A percentile compares a stretch with the other conserved stretches of the same genome.
These are phyloP conservation scores for Aurelia sp. DNA, from an alignment of 30 jellyfish, hydroid and myxozoan genomes.

Conservation along the genomic window DNA sequence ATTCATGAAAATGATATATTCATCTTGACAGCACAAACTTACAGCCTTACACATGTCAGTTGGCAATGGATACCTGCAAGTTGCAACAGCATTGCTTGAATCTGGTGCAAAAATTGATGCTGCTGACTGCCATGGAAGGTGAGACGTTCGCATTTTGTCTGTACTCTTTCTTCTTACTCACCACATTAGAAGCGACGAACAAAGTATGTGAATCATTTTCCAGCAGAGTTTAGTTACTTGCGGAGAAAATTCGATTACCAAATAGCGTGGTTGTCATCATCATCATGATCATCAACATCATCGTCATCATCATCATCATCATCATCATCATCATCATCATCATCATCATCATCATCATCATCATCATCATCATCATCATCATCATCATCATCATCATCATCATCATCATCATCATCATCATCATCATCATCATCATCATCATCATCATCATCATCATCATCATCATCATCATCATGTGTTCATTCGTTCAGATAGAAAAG, in stretches of 20 bases:
- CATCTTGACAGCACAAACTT: not conserved
- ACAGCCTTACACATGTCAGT: slow-evolving; percentile 32
- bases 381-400: slow-evolving; percentile 31
- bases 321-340: slow-evolving; percentile 1
- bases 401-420: slow-evolving; percentile 33
- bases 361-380: slow-evolving; percentile 39
- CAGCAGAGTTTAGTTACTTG: no score
- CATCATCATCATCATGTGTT: slow-evolving; percentile 21
- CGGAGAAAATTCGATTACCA: no score
- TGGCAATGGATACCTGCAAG: slow-evolving; percentile 8
- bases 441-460: slow-evolving; percentile 26
- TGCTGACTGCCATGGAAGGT: slow-evolving; percentile 48
- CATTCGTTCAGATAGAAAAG: no score
- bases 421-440: slow-evolving; percentile 34
- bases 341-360: slow-evolving; percentile 32
- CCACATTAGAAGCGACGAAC: no score
- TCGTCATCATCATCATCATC: slow-evolving; percentile 33
- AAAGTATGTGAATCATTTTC: no score
- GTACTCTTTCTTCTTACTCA: no score
- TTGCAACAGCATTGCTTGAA: slow-evolving; percentile 13
- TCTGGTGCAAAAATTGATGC: slow-evolving; percentile 17
- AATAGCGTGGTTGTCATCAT: not conserved
- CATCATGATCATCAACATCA: slow-evolving; percentile 19
- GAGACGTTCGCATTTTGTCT: not conserved
- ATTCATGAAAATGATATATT: not conserved